These are phyloP conservation scores for Anguilla obscura DNA, from an alignment of 2,797 vertebrate genomes.

Conservation along the genomic window DNA sequence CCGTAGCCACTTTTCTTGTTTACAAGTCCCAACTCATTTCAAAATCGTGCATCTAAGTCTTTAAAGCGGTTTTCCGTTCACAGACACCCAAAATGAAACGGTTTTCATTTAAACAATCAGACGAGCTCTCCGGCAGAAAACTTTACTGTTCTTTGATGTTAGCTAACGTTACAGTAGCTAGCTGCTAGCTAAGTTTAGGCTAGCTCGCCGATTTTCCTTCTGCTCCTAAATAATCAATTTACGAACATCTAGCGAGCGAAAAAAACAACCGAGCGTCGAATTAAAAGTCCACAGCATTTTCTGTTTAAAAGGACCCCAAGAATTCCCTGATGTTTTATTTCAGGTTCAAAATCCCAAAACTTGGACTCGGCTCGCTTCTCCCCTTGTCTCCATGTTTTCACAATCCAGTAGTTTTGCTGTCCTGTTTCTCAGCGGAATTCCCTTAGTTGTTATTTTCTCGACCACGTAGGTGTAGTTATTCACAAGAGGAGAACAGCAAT, in stretches of 20 bases:
- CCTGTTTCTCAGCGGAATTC: slow-evolving; percentile 45
- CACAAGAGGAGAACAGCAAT: slow-evolving; percentile 33
- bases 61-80: neutral
- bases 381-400: slow-evolving; percentile 76
- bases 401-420: slow-evolving; percentile 53
- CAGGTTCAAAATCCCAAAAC: slow-evolving; percentile 43
- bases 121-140: slow-evolving; percentile 8
- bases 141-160: slow-evolving; percentile 38
- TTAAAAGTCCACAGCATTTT: slow-evolving; percentile 44
- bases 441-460: slow-evolving; percentile 27
- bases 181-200: slow-evolving; percentile 26
- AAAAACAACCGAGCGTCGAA: slow-evolving; percentile 25
- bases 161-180: slow-evolving; percentile 26
- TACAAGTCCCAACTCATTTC: slow-evolving; percentile 14
- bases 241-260: neutral
- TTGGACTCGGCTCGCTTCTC: slow-evolving; percentile 53
- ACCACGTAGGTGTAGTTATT: neutral
- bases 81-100: neutral
- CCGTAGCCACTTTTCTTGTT: slow-evolving; percentile 14
- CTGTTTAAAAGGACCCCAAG: neutral
- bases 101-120: neutral
- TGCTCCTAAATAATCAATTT: neutral
- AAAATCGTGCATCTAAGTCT: neutral
- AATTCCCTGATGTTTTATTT: slow-evolving; percentile 22
- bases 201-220: slow-evolving; percentile 15